Base-by-base conservation (phyloP, 1,140 invertebrate species). In the Ceratosolen solmsi region DNA sequence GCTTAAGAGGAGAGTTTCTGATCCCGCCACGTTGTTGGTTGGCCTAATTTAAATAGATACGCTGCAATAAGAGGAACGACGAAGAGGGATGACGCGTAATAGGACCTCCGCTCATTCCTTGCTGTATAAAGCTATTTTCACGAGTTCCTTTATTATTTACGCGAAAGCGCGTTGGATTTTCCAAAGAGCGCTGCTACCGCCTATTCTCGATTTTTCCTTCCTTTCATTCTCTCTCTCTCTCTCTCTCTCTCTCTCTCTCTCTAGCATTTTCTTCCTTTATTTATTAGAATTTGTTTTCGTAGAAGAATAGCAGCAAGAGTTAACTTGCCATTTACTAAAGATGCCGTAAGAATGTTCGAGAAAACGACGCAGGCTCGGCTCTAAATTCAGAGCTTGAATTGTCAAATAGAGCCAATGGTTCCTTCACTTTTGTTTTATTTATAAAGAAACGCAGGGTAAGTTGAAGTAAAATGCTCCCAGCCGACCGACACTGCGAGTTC, bases 1-100 rank as follows among this genome's bases (percentile, higher is more conserved):
- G 80, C 80, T 82, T 82, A 82, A 76, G 60, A 68, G 49, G 20
- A 41, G 72, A 81, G 65, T 60, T 77, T 82, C 73, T 63, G 80
- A 82, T 82, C 56, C 63, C 38, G 13, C 25, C 17, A 38, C 36
- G 46, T 33, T 58, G 27, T 30, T 56, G 27, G 27, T 49, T 73
- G 36, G 7, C 27, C 33, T 78, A 70, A 82, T 77, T 82, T 77
- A 71, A 82, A 81, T 81, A 58, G 80, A 77, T 82, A 71, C 25
- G 51, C 27, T 36, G 77, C 33, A 79, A 71, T 71, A n/a, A 56
- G 63, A 56, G 49, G n/a, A 51, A 27, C 11, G 70, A 71, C 38
- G 9, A 20, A 41, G 27, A 68, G 30, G 36, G 20, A 74, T 56
- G 30, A 8, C 2, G n/a, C 22, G 25, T 38, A 46, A n/a, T 41